A percentile compares a stretch with the other conserved stretches of the same genome.
Conservation (phyloP, 2,888 invertebrate genomes). For the Caenorhabditis sinica region DNA sequence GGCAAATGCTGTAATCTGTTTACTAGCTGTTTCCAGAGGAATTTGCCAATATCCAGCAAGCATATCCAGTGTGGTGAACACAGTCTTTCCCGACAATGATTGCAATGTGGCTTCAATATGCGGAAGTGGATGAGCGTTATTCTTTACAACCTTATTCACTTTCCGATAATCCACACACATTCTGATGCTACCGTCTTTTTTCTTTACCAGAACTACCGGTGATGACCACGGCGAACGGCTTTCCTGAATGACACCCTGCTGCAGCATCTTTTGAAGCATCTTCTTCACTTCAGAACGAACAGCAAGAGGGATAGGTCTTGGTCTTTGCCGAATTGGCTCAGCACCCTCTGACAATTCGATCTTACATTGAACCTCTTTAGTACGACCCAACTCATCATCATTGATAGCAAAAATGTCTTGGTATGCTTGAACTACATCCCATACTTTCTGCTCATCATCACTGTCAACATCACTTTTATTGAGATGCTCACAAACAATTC, state of each 20-base stretch:
- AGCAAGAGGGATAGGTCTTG: conserved; percentile 56
- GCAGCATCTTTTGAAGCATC: conserved; percentile 45
- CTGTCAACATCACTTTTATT: too few relatives aligned
- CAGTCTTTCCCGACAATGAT: conserved; percentile 42
- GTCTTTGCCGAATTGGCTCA: conserved; percentile 47
- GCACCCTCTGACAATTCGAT: conserved; percentile 27
- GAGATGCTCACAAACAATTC: too few relatives aligned
- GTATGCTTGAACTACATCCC: neutral
- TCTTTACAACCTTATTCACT: neutral
- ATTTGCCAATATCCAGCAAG: conserved; percentile 76
- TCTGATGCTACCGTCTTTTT: conserved; percentile 70
- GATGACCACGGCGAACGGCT: conserved; percentile 46
- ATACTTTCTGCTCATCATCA: too few relatives aligned
- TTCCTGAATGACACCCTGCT: conserved; percentile 38
- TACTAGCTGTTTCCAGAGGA: conserved; percentile 57
- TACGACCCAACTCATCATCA: conserved; percentile 46
- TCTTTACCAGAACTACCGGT: conserved; percentile 65
- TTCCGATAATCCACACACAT: conserved; percentile 73
- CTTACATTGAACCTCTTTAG: conserved; percentile 1
- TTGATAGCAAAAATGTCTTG: conserved; percentile 48
- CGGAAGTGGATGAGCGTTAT: conserved; percentile 68
- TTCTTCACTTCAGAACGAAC: conserved; percentile 21
- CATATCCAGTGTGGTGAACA: conserved; percentile 72
- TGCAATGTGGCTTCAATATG: conserved; percentile 65
- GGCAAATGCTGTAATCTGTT: conserved; percentile 75